These are phyloP conservation scores for Neocrepidodera transversa DNA, from an alignment of 2,888 invertebrate genomes.

Conservation along the genomic window DNA sequence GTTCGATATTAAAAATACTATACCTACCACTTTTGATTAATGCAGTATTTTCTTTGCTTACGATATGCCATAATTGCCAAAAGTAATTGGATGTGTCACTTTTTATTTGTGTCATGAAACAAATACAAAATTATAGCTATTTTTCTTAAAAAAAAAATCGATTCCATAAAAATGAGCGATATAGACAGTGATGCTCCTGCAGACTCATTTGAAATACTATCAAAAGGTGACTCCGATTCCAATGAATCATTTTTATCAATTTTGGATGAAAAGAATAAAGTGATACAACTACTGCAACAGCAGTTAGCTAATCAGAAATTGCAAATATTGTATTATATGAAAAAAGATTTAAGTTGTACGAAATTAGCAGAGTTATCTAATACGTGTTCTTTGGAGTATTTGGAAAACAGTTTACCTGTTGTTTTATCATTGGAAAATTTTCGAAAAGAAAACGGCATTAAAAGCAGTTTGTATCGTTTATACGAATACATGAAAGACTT, in stretches of 20 bases:
- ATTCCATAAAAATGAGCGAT: neutral
- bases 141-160: neutral
- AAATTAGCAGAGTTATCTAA: slow-evolving; percentile 48
- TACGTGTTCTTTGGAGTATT: slow-evolving; percentile 46
- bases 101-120: neutral
- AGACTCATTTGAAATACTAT: neutral
- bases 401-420: slow-evolving; percentile 50
- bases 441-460: slow-evolving; percentile 47
- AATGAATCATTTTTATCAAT: slow-evolving; percentile 40
- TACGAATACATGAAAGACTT: slow-evolving; percentile 49
- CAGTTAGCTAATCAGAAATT: slow-evolving; percentile 52
- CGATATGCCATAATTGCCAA: neutral
- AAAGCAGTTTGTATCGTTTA: slow-evolving; percentile 47
- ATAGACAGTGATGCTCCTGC: neutral
- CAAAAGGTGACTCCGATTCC: neutral
- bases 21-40: too few species aligned
- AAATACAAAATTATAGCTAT: slow-evolving; percentile 8
- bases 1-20: too few species aligned
- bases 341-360: slow-evolving; percentile 42
- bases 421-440: slow-evolving; percentile 51
- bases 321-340: slow-evolving; percentile 52
- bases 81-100: neutral
- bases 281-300: slow-evolving; percentile 46
- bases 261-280: slow-evolving; percentile 52
- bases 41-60: too few species aligned